These are phyloP conservation scores for Seriola quinqueradiata DNA, from an alignment of 2,113 vertebrate genomes.

Conservation along the genomic window DNA sequence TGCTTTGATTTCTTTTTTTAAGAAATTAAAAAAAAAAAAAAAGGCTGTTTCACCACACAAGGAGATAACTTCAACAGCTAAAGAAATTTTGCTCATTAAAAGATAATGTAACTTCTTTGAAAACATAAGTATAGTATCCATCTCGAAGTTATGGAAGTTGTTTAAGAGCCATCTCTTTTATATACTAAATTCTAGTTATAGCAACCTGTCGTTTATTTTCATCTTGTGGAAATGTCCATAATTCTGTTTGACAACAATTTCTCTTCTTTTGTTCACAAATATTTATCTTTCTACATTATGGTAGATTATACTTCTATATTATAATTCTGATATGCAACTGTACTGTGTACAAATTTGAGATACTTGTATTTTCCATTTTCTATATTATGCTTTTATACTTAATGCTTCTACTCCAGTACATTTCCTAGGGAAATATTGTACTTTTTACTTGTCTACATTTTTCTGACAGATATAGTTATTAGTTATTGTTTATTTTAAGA, in stretches of 20 bases:
- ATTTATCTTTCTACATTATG: background rate
- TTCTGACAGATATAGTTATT: background rate
- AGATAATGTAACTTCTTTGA: slow-evolving; percentile 37
- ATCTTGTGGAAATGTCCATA: background rate
- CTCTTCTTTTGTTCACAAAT: background rate
- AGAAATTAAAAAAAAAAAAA: slow-evolving; percentile 25
- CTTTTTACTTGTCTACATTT: background rate
- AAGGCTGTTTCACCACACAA: slow-evolving; percentile 12
- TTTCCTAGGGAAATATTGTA: no score
- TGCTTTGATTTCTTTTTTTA: slow-evolving; percentile 11
- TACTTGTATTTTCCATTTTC: no score
- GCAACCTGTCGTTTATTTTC: background rate
- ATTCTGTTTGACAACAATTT: background rate
- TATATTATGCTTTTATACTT: background rate
- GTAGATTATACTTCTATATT: no score
- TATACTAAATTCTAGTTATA: background rate
- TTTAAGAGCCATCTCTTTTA: background rate
- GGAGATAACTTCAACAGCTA: slow-evolving; percentile 14
- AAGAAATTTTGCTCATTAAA: slow-evolving; percentile 38
- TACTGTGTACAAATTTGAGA: background rate
- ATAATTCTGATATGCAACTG: no score
- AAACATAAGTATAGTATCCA: slow-evolving; percentile 4
- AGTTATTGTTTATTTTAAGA: background rate
- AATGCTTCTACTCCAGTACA: background rate
- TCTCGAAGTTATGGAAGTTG: background rate